These are phyloP conservation scores for Phortica okadai DNA, from an alignment of 2,888 invertebrate genomes.

Conservation along the genomic window DNA sequence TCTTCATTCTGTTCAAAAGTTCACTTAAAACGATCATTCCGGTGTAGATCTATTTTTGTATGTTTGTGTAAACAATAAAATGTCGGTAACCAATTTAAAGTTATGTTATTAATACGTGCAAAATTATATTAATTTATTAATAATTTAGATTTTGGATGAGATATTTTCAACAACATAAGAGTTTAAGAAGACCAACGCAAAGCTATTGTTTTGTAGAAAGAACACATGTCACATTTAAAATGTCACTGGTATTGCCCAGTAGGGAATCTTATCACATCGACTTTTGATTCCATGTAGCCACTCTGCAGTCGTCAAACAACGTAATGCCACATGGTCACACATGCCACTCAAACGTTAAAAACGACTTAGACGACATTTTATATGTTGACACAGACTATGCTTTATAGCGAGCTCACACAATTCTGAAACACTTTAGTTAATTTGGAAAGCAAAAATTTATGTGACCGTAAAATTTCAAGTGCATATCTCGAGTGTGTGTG, in stretches of 20 bases:
- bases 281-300: not conserved
- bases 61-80: not conserved
- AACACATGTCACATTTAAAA: not conserved
- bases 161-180: too few relatives aligned
- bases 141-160: too few relatives aligned
- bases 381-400: too few relatives aligned
- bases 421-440: constrained; percentile 17
- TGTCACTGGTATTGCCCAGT: constrained; percentile 8
- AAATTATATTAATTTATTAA: too few relatives aligned
- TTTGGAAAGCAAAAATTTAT: constrained; percentile 3
- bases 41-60: not conserved
- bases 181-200: constrained; percentile 21
- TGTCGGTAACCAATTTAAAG: not conserved
- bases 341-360: not conserved
- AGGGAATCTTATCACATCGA: constrained; percentile 4
- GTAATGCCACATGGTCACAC: constrained; percentile 8
- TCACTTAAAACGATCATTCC: not conserved
- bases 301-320: not conserved
- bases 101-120: too few relatives aligned
- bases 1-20: not conserved
- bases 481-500: constrained; percentile 4
- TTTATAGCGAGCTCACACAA: not conserved
- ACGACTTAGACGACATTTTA: not conserved
- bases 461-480: constrained; percentile 26
- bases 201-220: constrained; percentile 5